Conservation (phyloP, 2,113 vertebrate species). For the Thinocorus orbignyianus region DNA sequence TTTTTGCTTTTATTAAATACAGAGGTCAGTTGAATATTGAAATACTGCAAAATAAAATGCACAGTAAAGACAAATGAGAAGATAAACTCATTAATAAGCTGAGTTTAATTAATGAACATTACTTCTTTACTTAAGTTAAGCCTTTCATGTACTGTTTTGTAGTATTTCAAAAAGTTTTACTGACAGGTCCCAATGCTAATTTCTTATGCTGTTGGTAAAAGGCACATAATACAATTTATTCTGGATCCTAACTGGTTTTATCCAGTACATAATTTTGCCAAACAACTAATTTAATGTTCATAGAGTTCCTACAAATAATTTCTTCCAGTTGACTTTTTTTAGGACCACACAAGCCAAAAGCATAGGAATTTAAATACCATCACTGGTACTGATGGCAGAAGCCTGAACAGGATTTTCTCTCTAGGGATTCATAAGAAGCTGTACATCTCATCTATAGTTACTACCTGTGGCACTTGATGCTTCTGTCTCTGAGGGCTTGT, state of each 20-base stretch:
- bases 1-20: not conserved
- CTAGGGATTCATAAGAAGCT: not conserved
- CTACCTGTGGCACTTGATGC: not conserved
- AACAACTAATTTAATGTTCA: not conserved
- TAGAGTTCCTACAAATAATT: not conserved
- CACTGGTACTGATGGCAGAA: not conserved
- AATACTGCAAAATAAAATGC: not conserved
- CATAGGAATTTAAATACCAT: not conserved
- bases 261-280: not conserved
- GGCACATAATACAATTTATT: not conserved
- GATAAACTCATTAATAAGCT: not conserved
- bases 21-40: not conserved
- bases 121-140: not conserved
- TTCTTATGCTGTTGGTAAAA: not conserved
- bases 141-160: not conserved
- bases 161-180: not conserved
- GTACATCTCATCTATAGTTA: accelerated
- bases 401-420: not conserved
- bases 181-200: not conserved
- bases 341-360: not conserved
- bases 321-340: not conserved
- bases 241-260: not conserved
- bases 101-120: not conserved
- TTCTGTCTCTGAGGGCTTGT: not conserved
- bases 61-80: not conserved